phyloP scores from a whole-genome alignment of 2,888 invertebrate genomes.

The Lissonota sp. region DNA sequence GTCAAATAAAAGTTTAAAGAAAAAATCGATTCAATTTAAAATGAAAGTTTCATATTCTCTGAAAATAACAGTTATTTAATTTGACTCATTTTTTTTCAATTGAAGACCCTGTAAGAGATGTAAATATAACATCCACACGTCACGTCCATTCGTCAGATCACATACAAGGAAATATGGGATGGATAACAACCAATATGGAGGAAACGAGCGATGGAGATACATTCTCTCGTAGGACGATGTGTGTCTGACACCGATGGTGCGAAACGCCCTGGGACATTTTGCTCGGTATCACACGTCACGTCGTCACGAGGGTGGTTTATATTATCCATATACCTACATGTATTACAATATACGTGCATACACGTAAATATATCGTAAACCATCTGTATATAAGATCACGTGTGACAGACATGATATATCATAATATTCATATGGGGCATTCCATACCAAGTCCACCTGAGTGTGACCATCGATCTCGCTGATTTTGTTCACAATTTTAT shows the following conservation, averaged over 20 bases:
- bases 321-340: constrained; percentile 22
- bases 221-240: not conserved
- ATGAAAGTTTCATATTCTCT: too few relatives aligned
- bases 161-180: not conserved
- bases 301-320: constrained; percentile 26
- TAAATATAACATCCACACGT: not conserved
- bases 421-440: too few relatives aligned
- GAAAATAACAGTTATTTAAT: too few relatives aligned
- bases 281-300: constrained; percentile 13
- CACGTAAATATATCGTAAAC: not conserved
- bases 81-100: too few relatives aligned
- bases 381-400: not conserved
- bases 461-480: too few relatives aligned
- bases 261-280: constrained; percentile 32
- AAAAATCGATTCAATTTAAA: too few relatives aligned
- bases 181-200: not conserved
- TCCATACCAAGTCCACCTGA: too few relatives aligned
- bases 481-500: too few relatives aligned
- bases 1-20: too few relatives aligned
- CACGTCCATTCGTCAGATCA: not conserved
- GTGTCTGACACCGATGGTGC: constrained; percentile 24
- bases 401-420: constrained; percentile 1
- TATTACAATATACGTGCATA: not conserved
- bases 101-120: too few relatives aligned
- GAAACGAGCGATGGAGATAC: constrained; percentile 1